Evolutionary conservation across 1,140 invertebrate genomes (phyloP).

Genomic region (Harlomillsia oculata): DNA sequence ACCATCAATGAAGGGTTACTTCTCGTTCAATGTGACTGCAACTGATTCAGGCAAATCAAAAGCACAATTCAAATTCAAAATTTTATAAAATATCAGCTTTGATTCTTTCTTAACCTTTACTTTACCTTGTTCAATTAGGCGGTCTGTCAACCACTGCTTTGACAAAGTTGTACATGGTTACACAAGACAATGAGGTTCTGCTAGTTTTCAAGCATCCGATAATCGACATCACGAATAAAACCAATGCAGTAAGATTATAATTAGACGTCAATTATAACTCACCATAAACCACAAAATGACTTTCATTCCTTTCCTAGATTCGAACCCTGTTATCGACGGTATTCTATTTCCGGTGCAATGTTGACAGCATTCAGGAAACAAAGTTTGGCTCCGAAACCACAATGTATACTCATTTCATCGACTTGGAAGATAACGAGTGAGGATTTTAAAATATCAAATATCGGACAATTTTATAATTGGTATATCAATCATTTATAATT

Average conservation of each 20-base stretch:
- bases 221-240: too few species aligned
- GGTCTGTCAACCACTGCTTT: too few species aligned
- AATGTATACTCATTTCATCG: slow-evolving; percentile 23
- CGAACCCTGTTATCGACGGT: neutral
- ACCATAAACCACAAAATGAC: neutral
- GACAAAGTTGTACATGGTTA: too few species aligned
- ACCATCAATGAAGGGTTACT: slow-evolving; percentile 47
- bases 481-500: too few species aligned
- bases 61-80: neutral
- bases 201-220: too few species aligned
- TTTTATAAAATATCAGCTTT: neutral
- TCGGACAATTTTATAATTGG: too few species aligned
- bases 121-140: neutral
- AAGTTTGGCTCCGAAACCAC: neutral
- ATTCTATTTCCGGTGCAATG: slow-evolving; percentile 6
- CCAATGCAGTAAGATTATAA: too few species aligned
- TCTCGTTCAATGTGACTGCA: slow-evolving; percentile 46
- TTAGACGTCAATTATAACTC: too few species aligned
- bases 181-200: too few species aligned
- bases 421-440: slow-evolving; percentile 6
- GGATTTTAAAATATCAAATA: too few species aligned
- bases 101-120: neutral
- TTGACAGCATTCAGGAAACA: neutral
- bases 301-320: slow-evolving; percentile 14
- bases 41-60: slow-evolving; percentile 41